phyloP scores from a whole-genome alignment of 2,113 vertebrate species.

The Bos javanicus region DNA sequence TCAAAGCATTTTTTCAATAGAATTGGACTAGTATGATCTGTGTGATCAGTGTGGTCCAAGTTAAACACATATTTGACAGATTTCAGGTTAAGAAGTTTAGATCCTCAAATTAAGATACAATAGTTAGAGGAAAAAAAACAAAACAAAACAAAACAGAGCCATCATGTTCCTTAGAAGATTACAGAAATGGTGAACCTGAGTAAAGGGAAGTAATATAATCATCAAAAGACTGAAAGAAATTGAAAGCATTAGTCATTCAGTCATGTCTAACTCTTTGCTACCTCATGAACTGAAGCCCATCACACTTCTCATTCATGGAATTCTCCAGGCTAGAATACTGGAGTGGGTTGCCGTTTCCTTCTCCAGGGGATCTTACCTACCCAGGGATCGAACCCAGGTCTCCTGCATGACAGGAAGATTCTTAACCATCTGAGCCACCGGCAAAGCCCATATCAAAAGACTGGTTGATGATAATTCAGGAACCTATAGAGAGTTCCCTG shows the following conservation, averaged over 20 bases:
- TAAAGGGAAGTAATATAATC: neutral
- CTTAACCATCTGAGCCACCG: neutral
- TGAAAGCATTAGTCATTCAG: neutral
- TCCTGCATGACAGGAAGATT: neutral
- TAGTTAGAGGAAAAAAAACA: neutral
- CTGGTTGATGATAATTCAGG: neutral
- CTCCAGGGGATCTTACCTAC: neutral
- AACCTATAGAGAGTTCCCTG: neutral
- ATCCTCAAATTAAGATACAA: neutral
- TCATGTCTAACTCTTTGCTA: neutral
- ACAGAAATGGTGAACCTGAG: neutral
- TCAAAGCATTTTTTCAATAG: neutral
- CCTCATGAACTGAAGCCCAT: neutral
- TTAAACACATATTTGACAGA: neutral
- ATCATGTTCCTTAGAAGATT: neutral
- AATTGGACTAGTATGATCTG: neutral
- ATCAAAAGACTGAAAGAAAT: neutral
- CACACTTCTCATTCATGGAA: neutral
- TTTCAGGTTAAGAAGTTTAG: neutral
- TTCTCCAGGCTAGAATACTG: neutral
- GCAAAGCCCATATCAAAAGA: neutral
- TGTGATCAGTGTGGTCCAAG: neutral
- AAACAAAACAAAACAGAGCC: neutral
- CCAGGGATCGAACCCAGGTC: neutral
- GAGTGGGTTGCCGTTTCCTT: neutral